phyloP scores from a whole-genome alignment of 2,113 vertebrate species.

The Cisticola juncidis region DNA sequence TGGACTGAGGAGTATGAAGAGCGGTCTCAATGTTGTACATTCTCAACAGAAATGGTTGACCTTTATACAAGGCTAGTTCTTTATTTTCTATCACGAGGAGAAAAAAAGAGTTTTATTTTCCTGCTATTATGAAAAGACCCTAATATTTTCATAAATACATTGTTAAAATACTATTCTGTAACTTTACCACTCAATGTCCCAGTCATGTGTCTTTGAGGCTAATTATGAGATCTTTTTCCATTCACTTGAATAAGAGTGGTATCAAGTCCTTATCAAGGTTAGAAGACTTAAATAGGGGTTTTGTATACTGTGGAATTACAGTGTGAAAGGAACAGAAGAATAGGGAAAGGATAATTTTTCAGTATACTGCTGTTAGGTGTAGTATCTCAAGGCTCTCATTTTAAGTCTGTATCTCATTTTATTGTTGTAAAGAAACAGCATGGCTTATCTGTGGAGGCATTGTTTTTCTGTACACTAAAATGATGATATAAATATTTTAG shows the following conservation, averaged over 20 bases:
- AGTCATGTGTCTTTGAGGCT: not conserved
- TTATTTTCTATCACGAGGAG: not conserved
- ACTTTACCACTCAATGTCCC: not conserved
- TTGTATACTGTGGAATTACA: slow-evolving; percentile 10
- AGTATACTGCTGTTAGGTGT: not conserved
- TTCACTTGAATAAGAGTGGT: not conserved
- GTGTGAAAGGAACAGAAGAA: slow-evolving; percentile 29
- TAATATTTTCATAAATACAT: not conserved
- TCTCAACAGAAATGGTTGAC: not conserved
- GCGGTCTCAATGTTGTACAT: not conserved
- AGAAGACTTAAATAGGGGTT: slow-evolving; percentile 18
- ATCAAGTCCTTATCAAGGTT: slow-evolving; percentile 32
- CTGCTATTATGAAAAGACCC: not conserved
- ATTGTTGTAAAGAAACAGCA: not conserved
- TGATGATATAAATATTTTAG: not conserved
- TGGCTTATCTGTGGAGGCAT: not conserved
- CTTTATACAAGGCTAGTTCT: not conserved
- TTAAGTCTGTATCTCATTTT: not conserved
- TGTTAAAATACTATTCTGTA: not conserved
- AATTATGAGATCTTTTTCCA: slow-evolving; percentile 38
- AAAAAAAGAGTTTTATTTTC: not conserved
- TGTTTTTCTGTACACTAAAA: not conserved
- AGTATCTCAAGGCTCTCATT: not conserved
- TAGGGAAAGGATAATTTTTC: slow-evolving; percentile 15
- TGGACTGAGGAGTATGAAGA: not conserved